Evolutionary conservation across 1,140 invertebrate species (phyloP).

Genomic region (Drosophila parabipectinata): DNA sequence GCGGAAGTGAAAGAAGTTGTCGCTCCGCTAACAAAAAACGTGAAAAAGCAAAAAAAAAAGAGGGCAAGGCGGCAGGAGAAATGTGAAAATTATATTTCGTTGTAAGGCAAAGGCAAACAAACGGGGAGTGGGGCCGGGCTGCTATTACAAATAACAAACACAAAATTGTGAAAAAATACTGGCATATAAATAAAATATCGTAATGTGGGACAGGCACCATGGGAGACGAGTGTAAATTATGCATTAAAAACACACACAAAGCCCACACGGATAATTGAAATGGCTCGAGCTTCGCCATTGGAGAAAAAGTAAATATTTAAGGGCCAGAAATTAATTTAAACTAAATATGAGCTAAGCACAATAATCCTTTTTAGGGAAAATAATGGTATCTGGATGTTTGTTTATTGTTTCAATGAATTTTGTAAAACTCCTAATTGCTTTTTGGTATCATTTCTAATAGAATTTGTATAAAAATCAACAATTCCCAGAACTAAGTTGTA

Average conservation of each 20-base stretch:
- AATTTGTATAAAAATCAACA: background rate
- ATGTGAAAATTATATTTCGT: conserved; percentile 76
- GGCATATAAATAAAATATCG: conserved; percentile 59
- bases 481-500: background rate
- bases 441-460: background rate
- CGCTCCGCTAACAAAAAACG: conserved; percentile 35
- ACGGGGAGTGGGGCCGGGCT: conserved; percentile 19
- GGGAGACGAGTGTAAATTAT: conserved; percentile 43
- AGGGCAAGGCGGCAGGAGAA: conserved; percentile 5
- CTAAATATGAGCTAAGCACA: background rate
- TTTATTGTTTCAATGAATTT: background rate
- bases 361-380: background rate
- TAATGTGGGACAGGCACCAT: conserved; percentile 48
- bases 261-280: conserved; percentile 46
- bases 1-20: conserved; percentile 79
- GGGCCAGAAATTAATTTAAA: conserved; percentile 2
- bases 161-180: conserved; percentile 37
- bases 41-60: conserved; percentile 5
- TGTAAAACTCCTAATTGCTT: background rate
- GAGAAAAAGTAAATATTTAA: conserved; percentile 21
- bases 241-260: conserved; percentile 39
- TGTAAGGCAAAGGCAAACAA: conserved; percentile 68
- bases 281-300: conserved; percentile 4
- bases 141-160: conserved; percentile 68
- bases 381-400: background rate